Percentiles rank a stretch among this genome's conserved stretches.
phyloP scores from a whole-genome alignment of 2,888 invertebrate genomes.

The Aphidoletes aphidimyza region DNA sequence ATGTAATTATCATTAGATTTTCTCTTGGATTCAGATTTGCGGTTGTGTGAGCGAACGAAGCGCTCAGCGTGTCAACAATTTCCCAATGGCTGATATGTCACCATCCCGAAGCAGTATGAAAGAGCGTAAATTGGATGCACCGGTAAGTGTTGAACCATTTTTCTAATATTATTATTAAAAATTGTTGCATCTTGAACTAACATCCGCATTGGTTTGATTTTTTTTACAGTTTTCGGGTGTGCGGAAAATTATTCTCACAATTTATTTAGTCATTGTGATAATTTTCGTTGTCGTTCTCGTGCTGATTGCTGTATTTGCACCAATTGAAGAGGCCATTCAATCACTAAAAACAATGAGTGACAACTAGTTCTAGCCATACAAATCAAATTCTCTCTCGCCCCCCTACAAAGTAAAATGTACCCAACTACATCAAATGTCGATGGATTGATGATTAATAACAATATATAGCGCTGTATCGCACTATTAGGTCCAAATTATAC shows the following conservation, averaged over 20 bases:
- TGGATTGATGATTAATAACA: neutral
- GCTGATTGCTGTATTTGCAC: constrained; percentile 79
- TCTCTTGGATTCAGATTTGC: constrained; percentile 73
- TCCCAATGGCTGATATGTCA: constrained; percentile 86
- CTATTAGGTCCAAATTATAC: neutral
- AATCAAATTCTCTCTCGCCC: no score
- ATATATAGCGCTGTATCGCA: neutral
- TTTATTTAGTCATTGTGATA: constrained; percentile 79
- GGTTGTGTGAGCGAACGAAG: constrained; percentile 81
- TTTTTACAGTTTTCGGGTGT: constrained; percentile 78
- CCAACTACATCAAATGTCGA: neutral
- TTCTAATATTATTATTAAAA: neutral
- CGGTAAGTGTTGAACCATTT: constrained; percentile 69
- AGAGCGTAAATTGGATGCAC: constrained; percentile 80
- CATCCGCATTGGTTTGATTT: constrained; percentile 55
- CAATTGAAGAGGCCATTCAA: constrained; percentile 73
- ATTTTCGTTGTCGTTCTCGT: constrained; percentile 79
- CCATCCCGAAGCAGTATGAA: constrained; percentile 73
- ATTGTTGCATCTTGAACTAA: constrained; percentile 53
- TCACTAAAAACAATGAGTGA: constrained; percentile 54
- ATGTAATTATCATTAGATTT: constrained; percentile 61
- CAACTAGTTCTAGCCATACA: constrained; percentile 40
- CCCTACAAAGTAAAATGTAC: neutral
- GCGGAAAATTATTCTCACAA: constrained; percentile 79
- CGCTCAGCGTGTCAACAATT: constrained; percentile 78